Conservation (phyloP, 2,797 vertebrate species). For the Arnoldichthys spilopterus region DNA sequence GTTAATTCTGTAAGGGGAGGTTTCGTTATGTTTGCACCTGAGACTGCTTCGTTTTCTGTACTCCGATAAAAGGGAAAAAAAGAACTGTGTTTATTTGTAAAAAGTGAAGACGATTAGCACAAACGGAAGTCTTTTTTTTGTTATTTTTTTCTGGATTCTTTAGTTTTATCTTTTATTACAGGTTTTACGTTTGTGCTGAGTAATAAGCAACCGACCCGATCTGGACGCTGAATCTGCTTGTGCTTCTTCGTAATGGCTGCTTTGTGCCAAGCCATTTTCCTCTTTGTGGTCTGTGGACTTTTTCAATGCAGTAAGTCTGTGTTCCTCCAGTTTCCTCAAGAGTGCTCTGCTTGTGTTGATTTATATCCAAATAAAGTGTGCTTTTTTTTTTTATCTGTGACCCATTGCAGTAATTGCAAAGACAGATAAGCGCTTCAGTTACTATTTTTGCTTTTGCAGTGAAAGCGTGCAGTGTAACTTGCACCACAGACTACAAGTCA, state of each 20-base stretch:
- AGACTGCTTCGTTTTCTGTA: background rate
- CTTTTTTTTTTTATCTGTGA: background rate
- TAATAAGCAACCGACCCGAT: constrained; percentile 25
- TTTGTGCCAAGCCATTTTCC: constrained; percentile 11
- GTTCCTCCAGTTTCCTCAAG: background rate
- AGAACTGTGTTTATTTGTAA: no score
- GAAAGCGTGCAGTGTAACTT: constrained; percentile 65
- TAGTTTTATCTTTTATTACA: constrained; percentile 9
- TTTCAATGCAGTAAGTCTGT: constrained; percentile 49
- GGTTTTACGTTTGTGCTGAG: constrained; percentile 20
- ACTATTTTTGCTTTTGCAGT: constrained; percentile 53
- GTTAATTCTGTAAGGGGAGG: no score
- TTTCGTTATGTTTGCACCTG: background rate
- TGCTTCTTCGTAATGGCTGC: constrained; percentile 39
- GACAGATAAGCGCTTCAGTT: background rate
- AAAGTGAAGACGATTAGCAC: no score
- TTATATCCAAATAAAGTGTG: constrained; percentile 1
- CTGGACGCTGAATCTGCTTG: background rate
- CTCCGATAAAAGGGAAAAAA: background rate
- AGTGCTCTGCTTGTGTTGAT: constrained; percentile 3
- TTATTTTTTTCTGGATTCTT: background rate
- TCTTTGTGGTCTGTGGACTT: constrained; percentile 44
- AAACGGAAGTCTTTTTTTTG: no score
- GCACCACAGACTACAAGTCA: constrained; percentile 67
- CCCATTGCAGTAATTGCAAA: background rate